Conservation (phyloP, 2,888 invertebrate genomes). For the Dasysyrphus albostriatus region DNA sequence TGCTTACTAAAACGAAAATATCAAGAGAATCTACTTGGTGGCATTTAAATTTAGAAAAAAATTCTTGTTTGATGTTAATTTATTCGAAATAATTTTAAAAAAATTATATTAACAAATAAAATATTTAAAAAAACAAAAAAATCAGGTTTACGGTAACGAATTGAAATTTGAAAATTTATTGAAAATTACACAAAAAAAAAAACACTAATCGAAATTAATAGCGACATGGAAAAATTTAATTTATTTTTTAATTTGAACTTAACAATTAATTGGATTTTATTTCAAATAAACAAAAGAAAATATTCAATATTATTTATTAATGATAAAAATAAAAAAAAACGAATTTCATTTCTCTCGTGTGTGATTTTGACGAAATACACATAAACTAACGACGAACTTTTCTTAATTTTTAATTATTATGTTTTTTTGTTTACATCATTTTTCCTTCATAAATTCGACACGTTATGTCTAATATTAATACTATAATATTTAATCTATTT, state of each 20-base stretch:
- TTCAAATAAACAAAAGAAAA: slow-evolving; percentile 5
- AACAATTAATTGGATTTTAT: slow-evolving; percentile 29
- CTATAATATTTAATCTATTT: slow-evolving; percentile 31
- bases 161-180: slow-evolving; percentile 42
- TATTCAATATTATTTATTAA: slow-evolving; percentile 13
- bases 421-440: slow-evolving; percentile 33
- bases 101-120: neutral
- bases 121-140: neutral
- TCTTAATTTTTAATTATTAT: slow-evolving; percentile 21
- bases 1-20: slow-evolving; percentile 58
- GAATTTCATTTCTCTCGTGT: slow-evolving; percentile 24
- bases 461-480: slow-evolving; percentile 50
- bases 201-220: slow-evolving; percentile 66
- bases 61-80: slow-evolving; percentile 40
- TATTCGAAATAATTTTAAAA: slow-evolving; percentile 18
- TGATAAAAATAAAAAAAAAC: neutral
- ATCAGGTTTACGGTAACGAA: slow-evolving; percentile 73
- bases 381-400: slow-evolving; percentile 64
- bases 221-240: slow-evolving; percentile 62
- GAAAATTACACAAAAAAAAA: slow-evolving; percentile 22
- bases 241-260: slow-evolving; percentile 21
- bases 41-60: slow-evolving; percentile 57
- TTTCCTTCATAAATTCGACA: slow-evolving; percentile 50
- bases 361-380: slow-evolving; percentile 51
- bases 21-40: slow-evolving; percentile 51